Evolutionary conservation across 2,113 vertebrate genomes (phyloP), one percentile per base, ranked within the genome.

Genomic region (Rhabdomys dilectus): DNA sequence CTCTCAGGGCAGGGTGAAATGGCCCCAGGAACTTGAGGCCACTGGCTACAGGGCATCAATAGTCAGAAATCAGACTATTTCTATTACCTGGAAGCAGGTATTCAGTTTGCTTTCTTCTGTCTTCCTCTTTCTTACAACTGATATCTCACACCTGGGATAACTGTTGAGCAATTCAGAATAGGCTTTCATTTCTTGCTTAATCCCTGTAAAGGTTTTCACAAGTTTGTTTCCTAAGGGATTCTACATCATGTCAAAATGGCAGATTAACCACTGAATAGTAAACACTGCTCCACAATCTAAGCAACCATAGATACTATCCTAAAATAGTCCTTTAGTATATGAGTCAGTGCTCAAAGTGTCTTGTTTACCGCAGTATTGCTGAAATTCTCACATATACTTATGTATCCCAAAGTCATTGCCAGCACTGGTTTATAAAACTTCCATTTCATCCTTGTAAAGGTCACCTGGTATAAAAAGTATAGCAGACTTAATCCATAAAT

Each of bases 401-500:
- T n/a, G 26, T 78, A 73, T 82, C 39, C 53, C 24, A 5, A 64
- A 22, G 45, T 95, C 62, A 84, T 91, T 93, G 39, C n/a, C n/a
- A 60, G 15, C 36, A 89, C 91, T 58, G 34, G 91, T 75, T 77
- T 88, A 39, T 11, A 84, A 93, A 91, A 22, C 85, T 75, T 70
- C 39, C 31, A 78, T 82, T 39, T 66, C 17, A 36, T 70, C 72
- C 88, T 68, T 89, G 26, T 77, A 34, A 72, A 92, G 62, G 31
- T 84, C 62, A 62, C 51, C 56, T 75, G 24, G 17, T 91, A 11
- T 48, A 22, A 39, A 48, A 76, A 34, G 8, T 42, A 31, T 68
- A 56, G 48, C 62, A 75, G 91, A 29, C 84, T 56, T 81, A 75
- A 91, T 89, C 75, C 80, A 80, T 56, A 88, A 88, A 92, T 56